Evolutionary conservation across 2,888 invertebrate genomes (phyloP).

Genomic region (Acanthosepion pharaonis): DNA sequence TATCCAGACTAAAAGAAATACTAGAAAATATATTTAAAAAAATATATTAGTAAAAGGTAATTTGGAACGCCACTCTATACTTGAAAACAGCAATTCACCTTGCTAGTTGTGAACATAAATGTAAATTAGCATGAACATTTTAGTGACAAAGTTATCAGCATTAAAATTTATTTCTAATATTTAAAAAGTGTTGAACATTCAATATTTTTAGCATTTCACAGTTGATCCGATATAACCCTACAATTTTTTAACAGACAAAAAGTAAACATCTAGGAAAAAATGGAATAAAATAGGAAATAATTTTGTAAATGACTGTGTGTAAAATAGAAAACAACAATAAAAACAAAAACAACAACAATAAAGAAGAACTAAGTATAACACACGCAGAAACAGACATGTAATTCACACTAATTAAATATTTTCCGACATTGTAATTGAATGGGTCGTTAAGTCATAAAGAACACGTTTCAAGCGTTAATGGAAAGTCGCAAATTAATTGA

Average conservation of each 20-base stretch:
- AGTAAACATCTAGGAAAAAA: not conserved
- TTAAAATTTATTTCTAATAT: no score
- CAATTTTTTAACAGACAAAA: not conserved
- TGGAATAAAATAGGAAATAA: not conserved
- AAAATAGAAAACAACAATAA: not conserved
- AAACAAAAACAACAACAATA: not conserved
- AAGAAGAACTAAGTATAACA: not conserved
- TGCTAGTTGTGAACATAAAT: no score
- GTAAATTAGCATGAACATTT: no score
- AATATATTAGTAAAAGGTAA: no score
- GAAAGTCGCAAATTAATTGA: not conserved
- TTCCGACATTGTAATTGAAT: constrained; percentile 20
- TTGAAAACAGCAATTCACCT: no score
- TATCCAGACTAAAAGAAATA: no score
- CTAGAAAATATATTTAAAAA: no score
- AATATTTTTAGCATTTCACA: no score
- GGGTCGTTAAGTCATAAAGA: not conserved
- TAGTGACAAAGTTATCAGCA: no score
- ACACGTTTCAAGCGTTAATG: not conserved
- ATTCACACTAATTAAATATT: constrained; percentile 4
- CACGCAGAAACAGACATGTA: not conserved
- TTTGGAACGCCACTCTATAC: no score
- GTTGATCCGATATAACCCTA: no score
- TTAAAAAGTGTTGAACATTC: no score
- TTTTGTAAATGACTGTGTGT: not conserved